Evolutionary conservation across 2,113 vertebrate species (phyloP).

Genomic region (Actinemys pallida): DNA sequence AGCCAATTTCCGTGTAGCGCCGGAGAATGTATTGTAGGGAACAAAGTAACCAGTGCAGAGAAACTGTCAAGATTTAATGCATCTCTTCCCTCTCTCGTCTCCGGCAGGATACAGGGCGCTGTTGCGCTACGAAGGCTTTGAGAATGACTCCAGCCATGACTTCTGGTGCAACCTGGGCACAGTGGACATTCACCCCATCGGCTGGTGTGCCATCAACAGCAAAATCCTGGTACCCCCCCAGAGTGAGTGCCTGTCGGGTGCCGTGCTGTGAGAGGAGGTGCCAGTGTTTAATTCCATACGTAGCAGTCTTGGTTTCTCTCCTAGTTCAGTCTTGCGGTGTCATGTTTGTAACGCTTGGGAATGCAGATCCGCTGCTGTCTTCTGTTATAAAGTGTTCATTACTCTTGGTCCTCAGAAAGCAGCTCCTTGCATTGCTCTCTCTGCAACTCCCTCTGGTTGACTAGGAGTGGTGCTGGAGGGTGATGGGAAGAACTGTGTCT

Average conservation of each 20-base stretch:
- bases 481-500: not conserved
- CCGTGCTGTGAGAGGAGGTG: not conserved
- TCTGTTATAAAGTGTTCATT: not conserved
- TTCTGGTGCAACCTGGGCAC: conserved; percentile 96
- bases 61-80: not conserved
- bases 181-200: conserved; percentile 93
- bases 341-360: not conserved
- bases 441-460: not conserved
- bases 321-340: not conserved
- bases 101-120: conserved; percentile 91
- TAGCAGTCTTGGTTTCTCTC: not conserved
- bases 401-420: not conserved
- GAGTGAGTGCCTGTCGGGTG: conserved; percentile 78
- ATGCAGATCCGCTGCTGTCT: not conserved
- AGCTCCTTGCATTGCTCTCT: not conserved
- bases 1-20: not conserved
- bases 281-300: not conserved
- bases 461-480: not conserved
- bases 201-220: conserved; percentile 95
- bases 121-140: conserved; percentile 94
- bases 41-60: not conserved
- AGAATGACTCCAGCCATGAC: conserved; percentile 86
- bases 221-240: conserved; percentile 96
- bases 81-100: not conserved
- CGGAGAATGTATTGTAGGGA: not conserved